Conservation (phyloP, 2,888 invertebrate genomes). For the Notocelia uddmanniana region DNA sequence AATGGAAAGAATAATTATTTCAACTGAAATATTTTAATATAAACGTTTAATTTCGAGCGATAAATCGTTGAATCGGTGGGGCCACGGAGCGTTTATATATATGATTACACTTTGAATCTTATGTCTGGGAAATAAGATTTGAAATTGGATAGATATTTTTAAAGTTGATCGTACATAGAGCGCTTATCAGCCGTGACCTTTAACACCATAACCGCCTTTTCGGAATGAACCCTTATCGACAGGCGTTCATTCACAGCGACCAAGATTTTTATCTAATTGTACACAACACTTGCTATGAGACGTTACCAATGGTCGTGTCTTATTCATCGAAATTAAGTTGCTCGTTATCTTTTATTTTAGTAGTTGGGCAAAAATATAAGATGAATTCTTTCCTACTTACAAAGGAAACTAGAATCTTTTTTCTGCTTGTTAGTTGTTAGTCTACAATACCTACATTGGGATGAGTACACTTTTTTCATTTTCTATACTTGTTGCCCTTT, state of each 20-base stretch:
- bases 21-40: slow-evolving; percentile 4
- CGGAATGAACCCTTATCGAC: slow-evolving; percentile 74
- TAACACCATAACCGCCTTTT: slow-evolving; percentile 75
- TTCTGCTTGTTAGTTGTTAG: neutral
- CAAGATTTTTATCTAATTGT: slow-evolving; percentile 21
- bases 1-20: neutral
- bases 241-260: slow-evolving; percentile 75
- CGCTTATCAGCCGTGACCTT: slow-evolving; percentile 74
- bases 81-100: neutral
- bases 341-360: neutral
- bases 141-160: neutral
- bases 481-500: too few species aligned
- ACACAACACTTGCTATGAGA: neutral
- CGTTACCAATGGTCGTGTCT: too few species aligned
- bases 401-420: neutral
- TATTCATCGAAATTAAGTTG: neutral
- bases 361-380: neutral
- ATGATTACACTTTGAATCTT: neutral
- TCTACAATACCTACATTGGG: too few species aligned
- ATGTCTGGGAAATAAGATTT: neutral
- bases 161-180: slow-evolving; percentile 19
- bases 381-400: neutral
- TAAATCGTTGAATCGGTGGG: slow-evolving; percentile 47
- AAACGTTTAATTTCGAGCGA: slow-evolving; percentile 29
- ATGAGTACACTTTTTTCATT: too few species aligned